Percentiles rank a stretch among this genome's conserved stretches.
These are phyloP conservation scores for Sesamia inferens DNA, from an alignment of 2,888 invertebrate genomes.

Conservation along the genomic window DNA sequence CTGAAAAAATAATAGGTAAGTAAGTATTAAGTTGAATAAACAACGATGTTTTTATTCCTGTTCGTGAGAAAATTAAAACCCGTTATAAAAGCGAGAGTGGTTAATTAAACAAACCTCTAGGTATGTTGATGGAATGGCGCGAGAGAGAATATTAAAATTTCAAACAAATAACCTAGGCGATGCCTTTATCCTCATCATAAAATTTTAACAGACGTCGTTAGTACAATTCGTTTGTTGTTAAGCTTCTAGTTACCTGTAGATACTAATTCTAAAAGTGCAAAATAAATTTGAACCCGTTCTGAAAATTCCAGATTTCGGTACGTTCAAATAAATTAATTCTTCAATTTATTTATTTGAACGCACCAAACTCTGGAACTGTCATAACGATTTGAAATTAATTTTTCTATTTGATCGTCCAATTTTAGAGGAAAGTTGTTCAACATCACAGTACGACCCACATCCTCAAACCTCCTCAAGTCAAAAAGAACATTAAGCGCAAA, in stretches of 20 bases:
- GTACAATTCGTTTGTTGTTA: slow-evolving; percentile 15
- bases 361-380: background rate
- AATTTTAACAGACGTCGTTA: slow-evolving; percentile 13
- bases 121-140: slow-evolving; percentile 8
- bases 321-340: too few species aligned
- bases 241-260: slow-evolving; percentile 2
- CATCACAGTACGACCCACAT: too few species aligned
- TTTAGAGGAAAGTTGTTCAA: background rate
- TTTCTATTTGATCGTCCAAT: background rate
- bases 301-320: too few species aligned
- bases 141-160: slow-evolving; percentile 33
- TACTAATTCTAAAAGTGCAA: background rate
- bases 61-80: slow-evolving; percentile 37
- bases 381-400: background rate
- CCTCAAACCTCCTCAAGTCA: background rate
- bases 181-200: slow-evolving; percentile 16
- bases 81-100: slow-evolving; percentile 38
- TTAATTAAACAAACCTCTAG: slow-evolving; percentile 29
- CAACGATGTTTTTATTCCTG: slow-evolving; percentile 25
- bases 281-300: too few species aligned
- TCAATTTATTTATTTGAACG: background rate
- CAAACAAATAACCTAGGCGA: slow-evolving; percentile 7
- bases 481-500: background rate
- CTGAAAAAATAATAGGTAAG: slow-evolving; percentile 11
- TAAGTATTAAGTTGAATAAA: slow-evolving; percentile 9